Percentiles rank a stretch among this genome's conserved stretches.
Conservation (phyloP, 2,888 invertebrate genomes). For the Tachina lurida region DNA sequence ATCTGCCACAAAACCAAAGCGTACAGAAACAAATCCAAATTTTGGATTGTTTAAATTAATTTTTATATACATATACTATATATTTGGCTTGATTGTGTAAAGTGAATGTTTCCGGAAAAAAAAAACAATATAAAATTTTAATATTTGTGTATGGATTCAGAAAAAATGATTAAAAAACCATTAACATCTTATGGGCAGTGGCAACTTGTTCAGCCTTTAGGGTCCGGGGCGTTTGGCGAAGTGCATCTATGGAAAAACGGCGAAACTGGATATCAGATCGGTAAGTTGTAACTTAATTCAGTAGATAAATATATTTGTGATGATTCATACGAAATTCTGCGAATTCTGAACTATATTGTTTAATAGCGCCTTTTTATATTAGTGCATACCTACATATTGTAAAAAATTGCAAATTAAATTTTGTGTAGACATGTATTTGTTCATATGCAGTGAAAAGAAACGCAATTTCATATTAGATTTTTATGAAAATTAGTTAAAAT, state of each 20-base stretch:
- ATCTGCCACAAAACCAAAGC: neutral
- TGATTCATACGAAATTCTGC: conserved; percentile 16
- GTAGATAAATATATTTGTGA: neutral
- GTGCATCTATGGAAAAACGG: conserved; percentile 88
- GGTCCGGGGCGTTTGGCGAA: conserved; percentile 89
- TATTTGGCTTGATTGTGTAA: neutral
- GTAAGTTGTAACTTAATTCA: conserved; percentile 78
- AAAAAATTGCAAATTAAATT: too few species aligned
- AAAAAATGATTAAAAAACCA: conserved; percentile 30
- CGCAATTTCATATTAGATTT: too few species aligned
- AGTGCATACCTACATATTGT: too few species aligned
- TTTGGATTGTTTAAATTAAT: too few species aligned
- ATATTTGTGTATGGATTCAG: neutral
- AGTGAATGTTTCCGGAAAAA: neutral
- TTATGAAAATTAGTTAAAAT: too few species aligned
- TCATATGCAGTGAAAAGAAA: too few species aligned
- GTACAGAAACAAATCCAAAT: too few species aligned
- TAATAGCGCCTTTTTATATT: too few species aligned
- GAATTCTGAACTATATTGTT: neutral
- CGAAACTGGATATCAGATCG: conserved; percentile 85
- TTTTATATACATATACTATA: neutral
- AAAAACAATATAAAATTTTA: neutral
- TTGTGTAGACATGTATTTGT: too few species aligned
- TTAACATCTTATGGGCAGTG: conserved; percentile 74
- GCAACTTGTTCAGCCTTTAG: conserved; percentile 85